A percentile compares a stretch with the other conserved stretches of the same genome.
Conservation (phyloP, 2,888 invertebrate genomes). For the Torymus tubicola region DNA sequence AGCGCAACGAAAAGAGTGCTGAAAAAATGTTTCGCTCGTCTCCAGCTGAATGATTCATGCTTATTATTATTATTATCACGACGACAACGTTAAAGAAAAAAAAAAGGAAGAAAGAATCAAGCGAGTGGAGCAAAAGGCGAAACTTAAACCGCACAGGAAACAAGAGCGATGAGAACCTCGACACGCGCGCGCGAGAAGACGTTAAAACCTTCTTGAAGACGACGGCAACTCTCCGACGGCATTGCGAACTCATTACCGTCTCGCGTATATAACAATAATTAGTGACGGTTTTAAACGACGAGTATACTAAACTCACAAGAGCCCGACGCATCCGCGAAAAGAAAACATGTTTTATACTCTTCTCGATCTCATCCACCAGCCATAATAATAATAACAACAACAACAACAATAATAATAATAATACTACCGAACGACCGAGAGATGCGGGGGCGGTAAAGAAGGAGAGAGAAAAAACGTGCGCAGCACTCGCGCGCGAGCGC, state of each 20-base stretch:
- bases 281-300: slow-evolving; percentile 65
- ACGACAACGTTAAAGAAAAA: too few relatives aligned
- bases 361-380: not conserved
- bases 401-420: slow-evolving; percentile 35
- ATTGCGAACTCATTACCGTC: slow-evolving; percentile 54
- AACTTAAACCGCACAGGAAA: too few relatives aligned
- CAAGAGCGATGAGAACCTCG: too few relatives aligned
- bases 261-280: slow-evolving; percentile 69
- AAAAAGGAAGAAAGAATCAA: too few relatives aligned
- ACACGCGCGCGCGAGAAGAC: too few relatives aligned
- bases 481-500: slow-evolving; percentile 35
- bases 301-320: not conserved
- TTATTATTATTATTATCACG: too few relatives aligned
- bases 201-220: too few relatives aligned
- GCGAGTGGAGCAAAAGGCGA: too few relatives aligned
- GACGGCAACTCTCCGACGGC: not conserved
- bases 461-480: too few relatives aligned
- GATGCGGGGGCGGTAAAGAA: not conserved
- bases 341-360: slow-evolving; percentile 21
- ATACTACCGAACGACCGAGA: slow-evolving; percentile 2
- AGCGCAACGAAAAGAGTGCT: too few relatives aligned
- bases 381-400: slow-evolving; percentile 34
- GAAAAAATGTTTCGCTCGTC: too few relatives aligned
- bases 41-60: too few relatives aligned
- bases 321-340: not conserved